These are phyloP conservation scores for Carposina sasakii DNA, from an alignment of 1,140 invertebrate genomes.

Conservation along the genomic window DNA sequence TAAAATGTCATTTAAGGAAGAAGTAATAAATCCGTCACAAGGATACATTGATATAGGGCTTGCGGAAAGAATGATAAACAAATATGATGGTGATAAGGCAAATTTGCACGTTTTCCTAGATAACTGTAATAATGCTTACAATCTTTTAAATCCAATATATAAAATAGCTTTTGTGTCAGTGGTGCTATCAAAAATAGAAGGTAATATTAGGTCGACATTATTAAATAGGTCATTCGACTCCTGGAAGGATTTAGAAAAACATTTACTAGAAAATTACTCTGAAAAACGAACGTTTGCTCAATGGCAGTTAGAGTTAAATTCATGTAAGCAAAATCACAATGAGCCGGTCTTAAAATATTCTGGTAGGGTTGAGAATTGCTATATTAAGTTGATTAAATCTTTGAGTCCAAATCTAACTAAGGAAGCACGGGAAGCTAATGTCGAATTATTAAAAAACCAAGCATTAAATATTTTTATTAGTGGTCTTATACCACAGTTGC, in stretches of 20 bases:
- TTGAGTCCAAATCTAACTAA: conserved; percentile 19
- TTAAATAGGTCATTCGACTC: conserved; percentile 23
- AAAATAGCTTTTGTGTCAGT: conserved; percentile 16
- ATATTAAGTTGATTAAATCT: conserved; percentile 28
- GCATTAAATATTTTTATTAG: conserved; percentile 29
- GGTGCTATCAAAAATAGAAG: conserved; percentile 24
- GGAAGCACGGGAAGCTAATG: conserved; percentile 23
- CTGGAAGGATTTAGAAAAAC: conserved; percentile 22
- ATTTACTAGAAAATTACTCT: conserved; percentile 27
- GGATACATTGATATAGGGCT: background rate
- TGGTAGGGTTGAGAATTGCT: conserved; percentile 29
- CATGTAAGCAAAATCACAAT: conserved; percentile 24
- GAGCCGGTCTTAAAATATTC: conserved; percentile 27
- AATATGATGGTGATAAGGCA: background rate
- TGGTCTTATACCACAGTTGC: conserved; percentile 17
- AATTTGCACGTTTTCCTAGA: background rate
- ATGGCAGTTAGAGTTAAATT: conserved; percentile 34
- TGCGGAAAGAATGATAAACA: background rate
- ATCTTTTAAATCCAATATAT: conserved; percentile 1
- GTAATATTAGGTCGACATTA: conserved; percentile 25
- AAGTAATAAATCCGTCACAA: background rate
- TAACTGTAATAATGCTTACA: background rate
- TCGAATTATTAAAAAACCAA: conserved; percentile 27
- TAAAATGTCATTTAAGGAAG: background rate
- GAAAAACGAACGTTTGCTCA: conserved; percentile 29